Base-by-base conservation (phyloP, 1,140 invertebrate genomes). In the Orussus abietinus region DNA sequence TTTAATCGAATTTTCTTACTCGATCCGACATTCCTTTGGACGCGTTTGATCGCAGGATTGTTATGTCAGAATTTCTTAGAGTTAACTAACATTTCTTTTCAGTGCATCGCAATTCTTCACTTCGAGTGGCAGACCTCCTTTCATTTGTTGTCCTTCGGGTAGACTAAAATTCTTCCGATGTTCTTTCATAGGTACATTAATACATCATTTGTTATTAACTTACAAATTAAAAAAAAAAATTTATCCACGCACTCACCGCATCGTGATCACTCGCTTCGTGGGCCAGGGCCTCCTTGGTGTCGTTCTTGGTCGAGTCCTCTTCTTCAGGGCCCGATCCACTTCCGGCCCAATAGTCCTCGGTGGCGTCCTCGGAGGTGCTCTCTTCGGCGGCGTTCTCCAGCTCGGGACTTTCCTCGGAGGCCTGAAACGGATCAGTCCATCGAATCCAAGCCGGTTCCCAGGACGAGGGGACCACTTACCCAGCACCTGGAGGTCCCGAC, bases 261-360 rank as follows among this genome's bases (percentile, higher is more conserved):
- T 83, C 80, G 57, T 82, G 80, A 62, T 84, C 79, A 56, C 78
- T 83, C 29, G 81, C 80, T 48, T 83, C 82, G 44, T 80, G 77
- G 25, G 78, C 77, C 13, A 83, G 67, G 4, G 78, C 75, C 54
- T 83, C 81, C 61, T 79, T 73, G 2, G 80, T 82, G 52, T 82
- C 78, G 62, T 83, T 83, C 59, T 76, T 53, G 42, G 43, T 32
- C 13, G 52, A 46, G 10, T 71, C 66, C 9, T 69, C 66, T 11
- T 66, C 62, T 12, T 74, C 71, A 14, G 67, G 67, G 26, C 68
- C 67, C 4, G 66, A 63, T 32, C 71, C 71, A 32, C 71, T 74
- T 47, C 71, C 67, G 26, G 68, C 57, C 68, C 68, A 72, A 53
- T 74, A 74, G 48, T 74, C 71, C 30, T 72, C 71, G n/a, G 69